These are phyloP conservation scores for Catharus ustulatus DNA, from an alignment of 2,797 vertebrate species.

Conservation along the genomic window DNA sequence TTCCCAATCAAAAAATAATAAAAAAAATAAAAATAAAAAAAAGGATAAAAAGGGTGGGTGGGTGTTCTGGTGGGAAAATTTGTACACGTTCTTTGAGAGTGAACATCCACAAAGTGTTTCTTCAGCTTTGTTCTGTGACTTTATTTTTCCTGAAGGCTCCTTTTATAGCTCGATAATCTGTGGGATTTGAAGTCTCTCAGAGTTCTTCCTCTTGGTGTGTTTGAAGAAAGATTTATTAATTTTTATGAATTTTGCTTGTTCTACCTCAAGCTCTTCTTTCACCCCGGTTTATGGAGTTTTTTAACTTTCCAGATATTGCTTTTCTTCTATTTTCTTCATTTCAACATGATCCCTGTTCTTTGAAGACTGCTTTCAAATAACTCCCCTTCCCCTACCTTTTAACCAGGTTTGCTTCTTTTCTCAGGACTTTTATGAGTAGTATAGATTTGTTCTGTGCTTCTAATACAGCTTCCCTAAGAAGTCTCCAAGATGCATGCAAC, in stretches of 20 bases:
- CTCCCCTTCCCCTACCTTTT: neutral
- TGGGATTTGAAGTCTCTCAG: neutral
- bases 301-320: neutral
- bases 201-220: neutral
- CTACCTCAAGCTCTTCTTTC: neutral
- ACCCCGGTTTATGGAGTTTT: neutral
- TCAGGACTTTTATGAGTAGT: neutral
- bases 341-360: neutral
- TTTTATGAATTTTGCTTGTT: neutral
- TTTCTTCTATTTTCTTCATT: conserved; percentile 1
- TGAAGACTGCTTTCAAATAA: conserved; percentile 14
- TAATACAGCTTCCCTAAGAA: neutral
- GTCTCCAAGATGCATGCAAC: neutral
- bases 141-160: neutral
- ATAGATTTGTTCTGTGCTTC: neutral
- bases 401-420: neutral
- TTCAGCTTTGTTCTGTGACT: neutral
- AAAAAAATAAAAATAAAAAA: neutral
- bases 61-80: neutral
- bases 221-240: conserved; percentile 20
- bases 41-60: rapidly evolving
- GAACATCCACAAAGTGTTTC: neutral
- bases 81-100: neutral
- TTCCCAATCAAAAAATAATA: neutral
- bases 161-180: neutral